Evolutionary conservation across 2,888 invertebrate genomes (phyloP).

Genomic region (Eristalis pertinax): DNA sequence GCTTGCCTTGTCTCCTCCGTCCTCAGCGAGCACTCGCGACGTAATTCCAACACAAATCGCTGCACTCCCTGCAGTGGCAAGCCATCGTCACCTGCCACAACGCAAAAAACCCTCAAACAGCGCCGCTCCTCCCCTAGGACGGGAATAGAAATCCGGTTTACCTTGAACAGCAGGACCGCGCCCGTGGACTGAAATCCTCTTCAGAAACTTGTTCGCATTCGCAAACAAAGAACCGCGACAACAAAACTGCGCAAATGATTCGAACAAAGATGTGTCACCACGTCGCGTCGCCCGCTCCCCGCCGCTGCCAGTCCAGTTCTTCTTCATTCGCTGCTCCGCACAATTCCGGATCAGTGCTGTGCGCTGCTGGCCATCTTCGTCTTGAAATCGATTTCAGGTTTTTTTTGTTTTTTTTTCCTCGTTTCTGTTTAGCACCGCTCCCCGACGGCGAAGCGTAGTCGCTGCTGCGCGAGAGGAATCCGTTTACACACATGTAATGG

Average conservation of each 20-base stretch:
- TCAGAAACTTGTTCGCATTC: background rate
- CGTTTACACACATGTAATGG: background rate
- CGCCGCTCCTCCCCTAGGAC: background rate
- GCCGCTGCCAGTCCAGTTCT: conserved; percentile 48
- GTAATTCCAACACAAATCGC: background rate
- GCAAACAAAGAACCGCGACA: background rate
- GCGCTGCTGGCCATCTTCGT: conserved; percentile 36
- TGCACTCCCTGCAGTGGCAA: too few species aligned
- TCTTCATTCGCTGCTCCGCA: conserved; percentile 20
- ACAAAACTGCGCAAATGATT: conserved; percentile 2
- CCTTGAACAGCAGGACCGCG: conserved; percentile 15
- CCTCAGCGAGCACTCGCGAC: background rate
- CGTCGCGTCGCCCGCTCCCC: background rate
- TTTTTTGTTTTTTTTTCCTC: conserved; percentile 24
- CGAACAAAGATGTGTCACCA: conserved; percentile 7
- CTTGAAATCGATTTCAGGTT: conserved; percentile 49
- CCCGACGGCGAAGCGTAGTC: too few species aligned
- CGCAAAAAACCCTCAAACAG: too few species aligned
- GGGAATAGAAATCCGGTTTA: conserved; percentile 34
- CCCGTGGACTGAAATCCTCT: background rate
- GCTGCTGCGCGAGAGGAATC: background rate
- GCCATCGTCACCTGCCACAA: too few species aligned
- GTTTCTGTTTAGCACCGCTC: background rate
- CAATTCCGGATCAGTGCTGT: too few species aligned
- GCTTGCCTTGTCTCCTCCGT: too few species aligned